phyloP scores from a whole-genome alignment of 2,888 invertebrate genomes.

The Dusona sp. region DNA sequence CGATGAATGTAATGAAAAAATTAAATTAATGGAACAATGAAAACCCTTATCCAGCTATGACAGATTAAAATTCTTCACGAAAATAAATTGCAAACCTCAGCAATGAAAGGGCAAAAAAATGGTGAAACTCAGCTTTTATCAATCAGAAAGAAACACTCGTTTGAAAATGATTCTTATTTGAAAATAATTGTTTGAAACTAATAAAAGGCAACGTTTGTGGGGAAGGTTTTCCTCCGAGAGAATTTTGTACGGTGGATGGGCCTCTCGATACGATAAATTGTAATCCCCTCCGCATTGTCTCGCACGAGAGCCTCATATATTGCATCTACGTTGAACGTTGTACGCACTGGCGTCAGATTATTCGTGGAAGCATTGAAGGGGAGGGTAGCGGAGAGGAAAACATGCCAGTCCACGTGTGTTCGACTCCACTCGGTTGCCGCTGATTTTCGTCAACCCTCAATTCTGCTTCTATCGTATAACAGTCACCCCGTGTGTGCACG shows the following conservation, averaged over 20 bases:
- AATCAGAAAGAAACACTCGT: slow-evolving; percentile 9
- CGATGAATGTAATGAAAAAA: too few species aligned
- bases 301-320: slow-evolving; percentile 53
- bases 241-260: slow-evolving; percentile 18
- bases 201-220: slow-evolving; percentile 4
- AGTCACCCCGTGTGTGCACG: slow-evolving; percentile 64
- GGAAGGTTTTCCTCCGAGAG: not conserved
- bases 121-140: not conserved
- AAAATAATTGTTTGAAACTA: slow-evolving; percentile 31
- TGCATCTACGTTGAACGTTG: slow-evolving; percentile 52
- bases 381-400: slow-evolving; percentile 35
- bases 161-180: slow-evolving; percentile 18
- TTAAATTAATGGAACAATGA: not conserved
- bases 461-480: slow-evolving; percentile 18
- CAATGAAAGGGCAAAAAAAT: not conserved
- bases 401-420: slow-evolving; percentile 30
- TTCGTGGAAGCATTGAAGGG: slow-evolving; percentile 65
- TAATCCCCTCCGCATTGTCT: slow-evolving; percentile 67
- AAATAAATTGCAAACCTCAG: not conserved
- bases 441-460: slow-evolving; percentile 59
- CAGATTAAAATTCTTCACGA: not conserved
- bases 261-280: slow-evolving; percentile 62
- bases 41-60: not conserved
- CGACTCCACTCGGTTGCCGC: slow-evolving; percentile 57
- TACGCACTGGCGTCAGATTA: slow-evolving; percentile 65